Evolutionary conservation across 2,888 invertebrate species (phyloP).

Genomic region (Leucania comma): DNA sequence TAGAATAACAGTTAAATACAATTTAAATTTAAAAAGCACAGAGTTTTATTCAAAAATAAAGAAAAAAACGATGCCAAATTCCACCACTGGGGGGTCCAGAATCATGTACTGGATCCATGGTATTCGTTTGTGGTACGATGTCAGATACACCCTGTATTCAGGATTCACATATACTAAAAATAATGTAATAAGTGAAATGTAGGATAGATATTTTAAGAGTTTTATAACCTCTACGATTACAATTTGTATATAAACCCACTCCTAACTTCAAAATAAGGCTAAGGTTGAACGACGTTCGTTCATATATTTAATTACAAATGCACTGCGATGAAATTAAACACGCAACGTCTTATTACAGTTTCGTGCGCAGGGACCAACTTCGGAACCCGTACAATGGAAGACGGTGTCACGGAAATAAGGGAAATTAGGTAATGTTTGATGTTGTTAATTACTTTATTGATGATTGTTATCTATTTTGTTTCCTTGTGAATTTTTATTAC

Average conservation of each 20-base stretch:
- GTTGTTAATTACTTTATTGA: conserved; percentile 23
- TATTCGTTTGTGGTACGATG: no score
- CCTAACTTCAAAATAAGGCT: conserved; percentile 57
- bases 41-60: no score
- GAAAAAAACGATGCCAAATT: no score
- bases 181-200: no score
- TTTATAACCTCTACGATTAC: neutral
- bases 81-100: no score
- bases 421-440: neutral
- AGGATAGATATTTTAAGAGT: no score
- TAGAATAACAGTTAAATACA: no score
- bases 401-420: conserved; percentile 44
- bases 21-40: no score
- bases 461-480: neutral
- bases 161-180: no score
- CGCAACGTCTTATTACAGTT: conserved; percentile 69
- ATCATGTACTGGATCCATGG: no score
- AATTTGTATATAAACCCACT: conserved; percentile 1
- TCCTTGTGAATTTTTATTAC: neutral
- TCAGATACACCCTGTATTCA: no score
- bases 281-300: conserved; percentile 57
- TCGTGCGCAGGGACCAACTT: conserved; percentile 62
- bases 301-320: conserved; percentile 63
- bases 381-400: conserved; percentile 42
- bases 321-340: conserved; percentile 70